Conservation (phyloP, 2,113 vertebrate species). For the Eclectus roratus region DNA sequence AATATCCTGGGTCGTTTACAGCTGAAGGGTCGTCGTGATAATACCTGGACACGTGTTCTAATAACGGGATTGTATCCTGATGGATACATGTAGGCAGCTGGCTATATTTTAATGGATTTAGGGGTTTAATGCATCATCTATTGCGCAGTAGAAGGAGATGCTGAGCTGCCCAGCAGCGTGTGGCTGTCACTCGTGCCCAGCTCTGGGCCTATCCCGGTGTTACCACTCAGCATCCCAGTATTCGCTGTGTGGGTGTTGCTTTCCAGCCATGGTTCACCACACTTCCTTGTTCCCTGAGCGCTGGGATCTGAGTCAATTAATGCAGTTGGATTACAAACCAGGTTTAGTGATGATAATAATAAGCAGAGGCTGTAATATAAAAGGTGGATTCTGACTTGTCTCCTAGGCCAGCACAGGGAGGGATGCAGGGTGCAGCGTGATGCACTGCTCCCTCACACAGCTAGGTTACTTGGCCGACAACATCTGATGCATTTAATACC, state of each 20-base stretch:
- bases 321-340: background rate
- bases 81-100: background rate
- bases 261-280: background rate
- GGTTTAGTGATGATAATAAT: background rate
- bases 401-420: background rate
- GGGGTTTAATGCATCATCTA: fast-evolving
- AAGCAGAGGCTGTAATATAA: background rate
- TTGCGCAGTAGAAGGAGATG: background rate
- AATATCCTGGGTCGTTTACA: background rate
- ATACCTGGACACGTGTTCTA: fast-evolving
- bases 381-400: background rate
- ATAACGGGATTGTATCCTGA: fast-evolving
- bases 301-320: background rate
- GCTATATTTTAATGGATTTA: fast-evolving
- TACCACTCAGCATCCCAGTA: fast-evolving
- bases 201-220: fast-evolving
- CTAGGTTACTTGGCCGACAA: fast-evolving
- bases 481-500: fast-evolving
- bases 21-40: background rate
- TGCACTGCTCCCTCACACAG: fast-evolving
- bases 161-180: background rate
- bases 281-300: background rate
- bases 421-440: background rate
- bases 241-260: background rate
- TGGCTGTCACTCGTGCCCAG: fast-evolving